Evolutionary conservation across 2,797 vertebrate species (phyloP), one percentile per base, ranked within the genome.

Genomic region (Carduelis carduelis): DNA sequence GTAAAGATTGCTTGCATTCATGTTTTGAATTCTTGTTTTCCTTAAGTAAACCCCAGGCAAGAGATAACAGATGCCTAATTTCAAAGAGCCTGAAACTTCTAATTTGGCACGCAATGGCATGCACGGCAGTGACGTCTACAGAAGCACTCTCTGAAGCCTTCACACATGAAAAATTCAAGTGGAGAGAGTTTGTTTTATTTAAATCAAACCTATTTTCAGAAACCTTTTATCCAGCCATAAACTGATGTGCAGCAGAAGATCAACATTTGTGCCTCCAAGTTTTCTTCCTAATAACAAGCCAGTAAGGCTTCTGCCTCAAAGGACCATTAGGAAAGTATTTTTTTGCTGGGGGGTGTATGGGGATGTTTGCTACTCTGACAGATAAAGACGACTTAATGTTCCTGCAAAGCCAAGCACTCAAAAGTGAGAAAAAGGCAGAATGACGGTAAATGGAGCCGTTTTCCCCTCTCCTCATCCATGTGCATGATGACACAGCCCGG

Each of bases 1-100:
- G 89, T 85, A 90, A 94, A 94, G 95, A 84, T 92, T 75, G 90
- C 7, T 6, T 13, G 8, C 87, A 74, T 95, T 95, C 76, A 0
- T 93, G 87, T 75, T 96, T 97, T 94, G 92, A 90, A 91, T 90
- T 97, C 93, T 87, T 97, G 93, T 97, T 97, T 97, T 97, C 83
- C 80, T 95, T 92, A 96, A 96, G 95, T 93, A 96, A 97, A 97
- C 83, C 90, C 66, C 79, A 95, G 87, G 91, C 93, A 95, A 97
- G 96, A 96, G 93, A 97, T 95, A 96, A 93, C 87, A 93, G 95
- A 91, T 93, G 93, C 81, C 89, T 95, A 53, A 94, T 96, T 97
- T 94, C 90, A 95, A 94, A 95, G 91, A 91, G 59, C 32, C 72
- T 72, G 52, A 50, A 77, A 63, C 55, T 84, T 55, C 69, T 37